A percentile compares a stretch with the other conserved stretches of the same genome.
phyloP scores from a whole-genome alignment of 2,888 invertebrate species.

The Microctonus aethiopoides region DNA sequence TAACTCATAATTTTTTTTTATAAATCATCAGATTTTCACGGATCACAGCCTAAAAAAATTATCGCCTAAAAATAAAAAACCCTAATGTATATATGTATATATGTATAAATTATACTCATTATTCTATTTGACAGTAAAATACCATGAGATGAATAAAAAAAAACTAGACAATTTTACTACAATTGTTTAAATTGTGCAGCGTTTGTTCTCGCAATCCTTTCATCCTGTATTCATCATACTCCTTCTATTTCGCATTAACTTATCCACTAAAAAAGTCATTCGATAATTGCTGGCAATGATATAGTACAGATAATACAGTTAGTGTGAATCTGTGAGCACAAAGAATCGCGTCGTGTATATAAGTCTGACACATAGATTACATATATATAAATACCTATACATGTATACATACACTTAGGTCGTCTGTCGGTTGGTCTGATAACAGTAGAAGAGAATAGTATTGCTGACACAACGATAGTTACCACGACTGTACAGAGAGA shows the following conservation, averaged over 20 bases:
- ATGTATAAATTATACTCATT: neutral
- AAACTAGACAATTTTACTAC: neutral
- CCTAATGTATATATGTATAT: too few relatives aligned
- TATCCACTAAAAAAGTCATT: constrained; percentile 6
- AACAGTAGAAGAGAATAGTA: constrained; percentile 52
- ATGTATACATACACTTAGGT: constrained; percentile 36
- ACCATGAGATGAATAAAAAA: neutral
- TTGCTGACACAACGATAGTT: constrained; percentile 53
- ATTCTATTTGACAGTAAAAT: neutral
- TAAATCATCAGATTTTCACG: too few relatives aligned
- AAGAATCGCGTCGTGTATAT: constrained; percentile 33
- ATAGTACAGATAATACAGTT: neutral
- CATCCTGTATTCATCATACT: neutral
- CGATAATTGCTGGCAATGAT: constrained; percentile 37
- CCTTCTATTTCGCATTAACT: neutral
- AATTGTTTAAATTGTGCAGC: neutral
- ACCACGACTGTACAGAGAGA: neutral
- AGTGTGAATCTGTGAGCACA: neutral
- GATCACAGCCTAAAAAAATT: too few relatives aligned
- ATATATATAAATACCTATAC: constrained; percentile 20
- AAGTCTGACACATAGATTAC: constrained; percentile 1
- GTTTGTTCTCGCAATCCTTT: too few relatives aligned
- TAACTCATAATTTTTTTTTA: too few relatives aligned
- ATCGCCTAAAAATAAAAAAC: too few relatives aligned
- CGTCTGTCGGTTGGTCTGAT: constrained; percentile 45